phyloP scores from a whole-genome alignment of 1,140 invertebrate species.

The Penaeus chinensis region DNA sequence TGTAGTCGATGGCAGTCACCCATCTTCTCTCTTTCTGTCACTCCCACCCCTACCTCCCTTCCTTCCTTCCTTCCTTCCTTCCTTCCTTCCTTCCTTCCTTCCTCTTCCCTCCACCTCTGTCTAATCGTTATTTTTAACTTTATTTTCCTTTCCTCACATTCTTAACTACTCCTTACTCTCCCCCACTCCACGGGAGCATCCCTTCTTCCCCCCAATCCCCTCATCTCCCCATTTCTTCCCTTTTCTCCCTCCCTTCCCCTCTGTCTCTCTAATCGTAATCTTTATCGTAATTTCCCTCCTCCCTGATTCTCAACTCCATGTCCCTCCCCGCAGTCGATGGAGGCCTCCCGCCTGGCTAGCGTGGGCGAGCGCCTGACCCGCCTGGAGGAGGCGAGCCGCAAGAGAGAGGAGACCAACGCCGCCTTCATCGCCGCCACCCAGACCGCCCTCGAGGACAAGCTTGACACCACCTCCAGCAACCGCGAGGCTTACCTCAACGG shows the following conservation, averaged over 20 bases:
- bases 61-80: too few species aligned
- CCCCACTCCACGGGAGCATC: too few species aligned
- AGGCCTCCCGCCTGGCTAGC: conserved; percentile 84
- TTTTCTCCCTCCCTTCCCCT: not conserved
- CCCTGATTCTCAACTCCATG: not conserved
- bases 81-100: too few species aligned
- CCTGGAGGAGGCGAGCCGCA: conserved; percentile 89
- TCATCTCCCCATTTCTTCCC: too few species aligned
- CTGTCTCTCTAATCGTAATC: not conserved
- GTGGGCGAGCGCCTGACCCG: conserved; percentile 84
- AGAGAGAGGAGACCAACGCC: conserved; percentile 86
- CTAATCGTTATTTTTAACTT: too few species aligned
- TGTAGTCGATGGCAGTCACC: too few species aligned
- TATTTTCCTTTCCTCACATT: too few species aligned
- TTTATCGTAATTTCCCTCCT: not conserved
- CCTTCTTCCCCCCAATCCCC: too few species aligned
- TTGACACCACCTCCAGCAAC: conserved; percentile 88
- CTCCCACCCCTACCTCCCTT: too few species aligned
- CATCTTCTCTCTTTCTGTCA: too few species aligned
- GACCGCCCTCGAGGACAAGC: conserved; percentile 88
- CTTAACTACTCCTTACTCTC: too few species aligned
- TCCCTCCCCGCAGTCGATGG: conserved; percentile 77
- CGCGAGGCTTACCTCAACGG: conserved; percentile 88
- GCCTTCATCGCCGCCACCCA: conserved; percentile 86
- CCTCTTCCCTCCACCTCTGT: too few species aligned